Base-by-base conservation (phyloP, 2,888 invertebrate species). In the Hirtodrosophila cameraria region DNA sequence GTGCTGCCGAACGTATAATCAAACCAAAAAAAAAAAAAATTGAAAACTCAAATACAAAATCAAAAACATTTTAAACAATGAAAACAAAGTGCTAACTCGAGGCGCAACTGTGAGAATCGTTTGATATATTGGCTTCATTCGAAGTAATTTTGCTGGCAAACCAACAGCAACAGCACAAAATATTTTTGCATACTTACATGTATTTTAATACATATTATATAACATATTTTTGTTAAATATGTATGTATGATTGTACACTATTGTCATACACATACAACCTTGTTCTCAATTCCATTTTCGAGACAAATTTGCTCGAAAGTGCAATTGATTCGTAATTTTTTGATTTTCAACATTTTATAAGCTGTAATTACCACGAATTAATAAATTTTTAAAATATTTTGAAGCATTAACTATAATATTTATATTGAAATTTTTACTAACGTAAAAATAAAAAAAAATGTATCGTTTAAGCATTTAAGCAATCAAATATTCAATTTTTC, bases 41-140 rank as follows among this genome's bases (percentile, higher is more conserved):
- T 23, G 38, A 36, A 12, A 25, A 39, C 2, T 23, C 1, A 35
- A 28, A 36, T 15, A 20, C 2, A 27, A 45, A 50, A 39, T n/a
- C 6, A 7, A 15, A 20, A 35, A 8, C 25, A 16, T 4, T 11
- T 60, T 45, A 20, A 48, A 65, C 16, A 46, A 30, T 38, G 42
- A 57, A n/a, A n/a, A 23, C 23, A 43, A 49, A 30, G 43, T 41
- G 39, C 48, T 8, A 57, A 50, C 28, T 48, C 46, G 67, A 70
- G 59, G 58, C 60, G 43, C 67, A 80, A 74, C 59, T 82, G 79
- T 79, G 78, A 82, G 79, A 78, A 70, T 78, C 70, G 66, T 66
- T 70, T 64, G 61, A 65, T 59, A 65, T 59, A 61, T 69, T 62
- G 69, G 68, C 61, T 63, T 64, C 67, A 68, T 58, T 57, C 64